Conservation (phyloP, 2,888 invertebrate genomes). For the Drosophila gaucha region DNA sequence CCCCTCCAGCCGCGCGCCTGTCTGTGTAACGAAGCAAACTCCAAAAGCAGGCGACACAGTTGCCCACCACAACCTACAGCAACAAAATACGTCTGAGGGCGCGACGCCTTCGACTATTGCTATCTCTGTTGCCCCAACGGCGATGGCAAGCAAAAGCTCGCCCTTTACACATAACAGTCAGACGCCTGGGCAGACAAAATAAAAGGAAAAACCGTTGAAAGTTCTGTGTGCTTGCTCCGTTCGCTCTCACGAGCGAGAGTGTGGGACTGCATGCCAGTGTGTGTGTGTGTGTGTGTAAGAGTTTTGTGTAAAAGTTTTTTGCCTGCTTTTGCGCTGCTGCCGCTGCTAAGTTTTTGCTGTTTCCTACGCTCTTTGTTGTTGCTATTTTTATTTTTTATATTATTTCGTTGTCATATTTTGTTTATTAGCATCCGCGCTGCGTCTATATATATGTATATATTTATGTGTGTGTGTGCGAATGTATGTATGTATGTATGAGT, state of each 20-base stretch:
- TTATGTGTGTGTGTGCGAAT: neutral
- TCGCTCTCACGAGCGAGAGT: slow-evolving; percentile 3
- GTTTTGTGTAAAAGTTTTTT: slow-evolving; percentile 30
- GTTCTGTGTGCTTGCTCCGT: slow-evolving; percentile 36
- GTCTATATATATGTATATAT: slow-evolving; percentile 1
- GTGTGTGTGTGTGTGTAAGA: slow-evolving; percentile 1
- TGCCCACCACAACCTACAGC: slow-evolving; percentile 81
- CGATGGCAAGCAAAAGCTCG: slow-evolving; percentile 13
- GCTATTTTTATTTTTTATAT: slow-evolving; percentile 22
- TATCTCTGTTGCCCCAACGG: slow-evolving; percentile 38
- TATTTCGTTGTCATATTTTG: slow-evolving; percentile 39
- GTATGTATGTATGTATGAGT: neutral
- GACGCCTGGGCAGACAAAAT: slow-evolving; percentile 59
- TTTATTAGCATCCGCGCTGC: slow-evolving; percentile 38
- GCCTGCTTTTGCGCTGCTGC: slow-evolving; percentile 29
- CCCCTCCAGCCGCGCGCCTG: slow-evolving; percentile 13
- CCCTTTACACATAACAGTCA: slow-evolving; percentile 31
- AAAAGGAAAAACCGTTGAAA: slow-evolving; percentile 55
- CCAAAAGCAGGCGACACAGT: slow-evolving; percentile 32
- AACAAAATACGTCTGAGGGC: slow-evolving; percentile 80
- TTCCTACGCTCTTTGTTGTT: slow-evolving; percentile 19
- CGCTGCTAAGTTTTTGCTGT: slow-evolving; percentile 18
- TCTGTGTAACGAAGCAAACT: slow-evolving; percentile 31
- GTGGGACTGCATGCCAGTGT: slow-evolving; percentile 4
- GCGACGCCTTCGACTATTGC: slow-evolving; percentile 46